Base-by-base conservation (phyloP, 1,140 invertebrate genomes). In the Hycleus cichorii region DNA sequence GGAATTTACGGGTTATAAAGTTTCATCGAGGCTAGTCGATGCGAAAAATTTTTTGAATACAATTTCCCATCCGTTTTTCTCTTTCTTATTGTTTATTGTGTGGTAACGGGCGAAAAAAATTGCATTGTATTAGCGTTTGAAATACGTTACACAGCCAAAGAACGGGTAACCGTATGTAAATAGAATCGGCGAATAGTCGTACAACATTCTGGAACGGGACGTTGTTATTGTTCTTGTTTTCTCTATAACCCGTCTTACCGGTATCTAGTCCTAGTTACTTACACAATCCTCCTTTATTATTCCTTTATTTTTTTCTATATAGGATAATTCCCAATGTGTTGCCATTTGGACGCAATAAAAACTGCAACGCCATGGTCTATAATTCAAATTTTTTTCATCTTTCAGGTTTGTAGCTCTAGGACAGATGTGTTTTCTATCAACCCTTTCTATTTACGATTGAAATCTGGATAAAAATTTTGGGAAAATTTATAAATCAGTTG, bases 271-370 rank as follows among this genome's bases (percentile, higher is more conserved):
- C 18, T 61, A 57, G 60, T 64, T 58, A 18, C 18, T 18, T 18
- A 18, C 18, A 18, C 7, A 32, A 4, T 32, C 4, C 27, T 32
- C 7, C 32, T 32, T 32, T 32, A 32, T 32, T 32, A 32, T 32
- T 32, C 4, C 7, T 5, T 4, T 32, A 5, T 32, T 32, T 32
- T 32, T 32, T 32, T 32, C 32, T 32, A 32, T 32, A 7, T 32
- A 32, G 32, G 32, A 32, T 32, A 32, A 32, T 57, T 53, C 44
- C 48, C 50, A 58, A 57, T 59, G 45, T 52, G 39, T 60, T 53
- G 61, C 61, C 57, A 63, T 63, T 63, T 64, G 62, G 62, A 64
- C 62, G 60, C 42, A 49, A 60, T 54, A 60, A 64, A 64, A 64
- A 51, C 58, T 59, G 58, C 52, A 59, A 32, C 32, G 32, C 32